Evolutionary conservation across 2,888 invertebrate genomes (phyloP), one percentile per base, ranked within the genome.

Genomic region (Zonitis immaculata): DNA sequence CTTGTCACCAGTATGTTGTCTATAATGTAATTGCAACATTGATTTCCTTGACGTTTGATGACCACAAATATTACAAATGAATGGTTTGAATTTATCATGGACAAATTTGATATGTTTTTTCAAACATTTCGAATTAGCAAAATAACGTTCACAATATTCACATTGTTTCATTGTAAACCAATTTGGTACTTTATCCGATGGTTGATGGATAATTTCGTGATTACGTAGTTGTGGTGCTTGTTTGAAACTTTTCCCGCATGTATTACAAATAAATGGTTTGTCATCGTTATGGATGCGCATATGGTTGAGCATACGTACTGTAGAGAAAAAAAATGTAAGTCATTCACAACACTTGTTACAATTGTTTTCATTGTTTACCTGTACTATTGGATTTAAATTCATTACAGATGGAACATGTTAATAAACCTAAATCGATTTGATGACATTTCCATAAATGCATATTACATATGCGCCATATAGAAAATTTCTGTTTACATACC

Each of bases 1-100:
- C 68, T 89, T 90, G 62, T 88, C 88, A 3, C 89, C 86, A 0
- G 89, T 88, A 64, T 90, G 89, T 61, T 86, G 87, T 9, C 89
- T 76, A 64, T 85, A 76, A 71, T 91, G 90, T 61, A 89, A 79
- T 79, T 80, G 79, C 49, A 88, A 70, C 79, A 86, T 86, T 3
- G 87, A 82, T 65, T 88, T 88, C 42, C 88, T 77, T 0, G 88
- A 82, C 20, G 86, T 83, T 60, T 86, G 82, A 66, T 88, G 85
- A 8, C 85, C 86, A 69, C 90, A 90, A 48, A 87, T 84, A 63
- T 82, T 84, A 66, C 90, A 90, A 27, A 84, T 83, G 62, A 85
- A 89, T 0, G 86, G 87, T 62, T 86, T 85, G 44, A 86, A 78
- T 69, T 87, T 86, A 57, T 85, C 83, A 70, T 90, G 90, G 1